A percentile compares a stretch with the other conserved stretches of the same genome.
phyloP scores from a whole-genome alignment of 2,113 vertebrate genomes.

The Cololabis saira region DNA sequence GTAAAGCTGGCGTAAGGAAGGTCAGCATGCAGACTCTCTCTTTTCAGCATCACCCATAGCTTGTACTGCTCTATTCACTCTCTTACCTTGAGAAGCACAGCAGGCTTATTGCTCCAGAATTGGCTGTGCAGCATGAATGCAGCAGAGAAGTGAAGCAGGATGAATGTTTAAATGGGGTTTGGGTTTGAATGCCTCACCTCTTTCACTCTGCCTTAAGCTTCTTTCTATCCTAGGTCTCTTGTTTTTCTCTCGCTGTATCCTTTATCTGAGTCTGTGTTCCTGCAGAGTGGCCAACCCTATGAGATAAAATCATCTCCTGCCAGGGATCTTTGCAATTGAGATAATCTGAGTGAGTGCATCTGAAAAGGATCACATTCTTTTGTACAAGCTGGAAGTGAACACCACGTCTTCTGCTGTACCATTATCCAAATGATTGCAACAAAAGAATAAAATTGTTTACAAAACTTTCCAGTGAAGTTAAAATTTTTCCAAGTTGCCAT shows the following conservation, averaged over 20 bases:
- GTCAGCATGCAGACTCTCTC: constrained; percentile 64
- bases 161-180: constrained; percentile 60
- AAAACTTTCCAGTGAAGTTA: not conserved
- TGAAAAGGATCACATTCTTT: constrained; percentile 39
- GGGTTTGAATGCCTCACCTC: constrained; percentile 57
- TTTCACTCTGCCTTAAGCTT: constrained; percentile 31
- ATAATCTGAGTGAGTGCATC: constrained; percentile 23
- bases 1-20: constrained; percentile 67
- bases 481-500: not conserved
- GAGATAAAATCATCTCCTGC: constrained; percentile 30
- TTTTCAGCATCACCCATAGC: constrained; percentile 52
- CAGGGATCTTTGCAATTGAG: constrained; percentile 33
- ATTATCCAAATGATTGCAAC: constrained; percentile 2
- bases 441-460: not conserved
- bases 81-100: constrained; percentile 69
- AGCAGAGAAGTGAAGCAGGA: constrained; percentile 57
- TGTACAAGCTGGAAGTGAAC: constrained; percentile 14
- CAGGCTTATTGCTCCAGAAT: constrained; percentile 65
- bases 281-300: constrained; percentile 10
- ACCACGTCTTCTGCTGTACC: not conserved
- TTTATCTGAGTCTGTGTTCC: constrained; percentile 33
- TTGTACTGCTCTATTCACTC: constrained; percentile 68
- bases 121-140: constrained; percentile 69
- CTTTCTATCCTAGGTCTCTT: constrained; percentile 32
- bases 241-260: constrained; percentile 25